Evolutionary conservation across 2,797 vertebrate species (phyloP), one percentile per base, ranked within the genome.

Genomic region (Serranus cabrilla): DNA sequence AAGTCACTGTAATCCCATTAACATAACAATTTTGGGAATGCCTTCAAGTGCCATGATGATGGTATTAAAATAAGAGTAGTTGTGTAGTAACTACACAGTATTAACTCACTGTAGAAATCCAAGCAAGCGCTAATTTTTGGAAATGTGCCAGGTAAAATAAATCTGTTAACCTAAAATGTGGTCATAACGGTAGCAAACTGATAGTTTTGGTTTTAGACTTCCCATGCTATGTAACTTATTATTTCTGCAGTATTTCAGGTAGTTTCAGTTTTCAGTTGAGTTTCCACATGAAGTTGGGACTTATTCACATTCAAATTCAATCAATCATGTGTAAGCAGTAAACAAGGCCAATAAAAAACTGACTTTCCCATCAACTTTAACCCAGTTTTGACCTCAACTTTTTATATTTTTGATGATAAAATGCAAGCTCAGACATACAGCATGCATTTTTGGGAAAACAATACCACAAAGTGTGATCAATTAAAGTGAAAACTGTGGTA

Each of bases 1-100:
- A 58, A 16, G 11, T 57, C 3, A 16, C 50, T 34, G 46, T 59
- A 45, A 63, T 74, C 66, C 34, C 21, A 4, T 66, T 52, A 21
- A 27, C 4, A 14, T 4, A 37, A 1, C 4, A 2, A 11, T 6
- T 8, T 1, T 8, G 5, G 21, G 20, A 21, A 11, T 25, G 4
- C 39, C 47, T 34, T 34, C 2, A 13, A 27, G 12, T 23, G 17
- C 43, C 6, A 16, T 18, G 16, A 0, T 7, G 43, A 18, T 45
- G 16, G 43, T 17, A 17, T 45, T 43, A 17, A 43, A 43, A 43
- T 7, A 14, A 43, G 1, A 43, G 13, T 43, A 14, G 1, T 12
- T 42, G 7, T 18, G 43, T 45, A 5, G 2, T 34, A 6, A 34
- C 34, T 31, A 31, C 27, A 31, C 27, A 6, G 6, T 31, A 31